phyloP scores from a whole-genome alignment of 2,113 vertebrate species.

The Otocyon megalotis region DNA sequence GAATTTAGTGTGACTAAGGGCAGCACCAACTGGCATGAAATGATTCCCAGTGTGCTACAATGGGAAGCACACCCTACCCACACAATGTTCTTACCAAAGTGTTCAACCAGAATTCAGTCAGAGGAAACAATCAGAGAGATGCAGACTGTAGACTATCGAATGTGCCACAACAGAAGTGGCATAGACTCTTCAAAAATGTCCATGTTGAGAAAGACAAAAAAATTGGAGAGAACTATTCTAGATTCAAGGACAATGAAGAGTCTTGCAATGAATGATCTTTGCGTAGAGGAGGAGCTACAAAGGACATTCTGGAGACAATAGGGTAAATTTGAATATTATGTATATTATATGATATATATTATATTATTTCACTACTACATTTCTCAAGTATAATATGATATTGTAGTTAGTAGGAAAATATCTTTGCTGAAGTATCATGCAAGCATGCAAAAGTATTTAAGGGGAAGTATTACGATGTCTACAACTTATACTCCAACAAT shows the following conservation, averaged over 20 bases:
- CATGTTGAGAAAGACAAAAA: not conserved
- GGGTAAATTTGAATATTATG: not conserved
- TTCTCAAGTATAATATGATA: not conserved
- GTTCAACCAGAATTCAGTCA: not conserved
- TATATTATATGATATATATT: not conserved
- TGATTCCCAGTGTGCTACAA: accelerated
- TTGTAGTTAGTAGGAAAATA: not conserved
- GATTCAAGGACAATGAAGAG: not conserved
- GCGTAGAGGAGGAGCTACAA: no score
- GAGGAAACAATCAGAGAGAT: not conserved
- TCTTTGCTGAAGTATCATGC: not conserved
- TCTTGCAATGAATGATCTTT: not conserved
- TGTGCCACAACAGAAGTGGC: not conserved
- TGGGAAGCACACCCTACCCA: not conserved
- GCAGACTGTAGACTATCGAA: no score
- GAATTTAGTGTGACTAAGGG: not conserved
- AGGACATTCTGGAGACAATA: not conserved
- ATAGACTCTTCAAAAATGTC: not conserved
- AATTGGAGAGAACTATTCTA: not conserved
- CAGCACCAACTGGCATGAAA: not conserved
- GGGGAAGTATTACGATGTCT: not conserved
- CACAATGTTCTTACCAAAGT: not conserved
- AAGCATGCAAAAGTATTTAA: not conserved
- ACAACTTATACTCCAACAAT: not conserved
- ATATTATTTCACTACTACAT: not conserved